Evolutionary conservation across 2,113 vertebrate species (phyloP).

Genomic region (Motacilla alba): DNA sequence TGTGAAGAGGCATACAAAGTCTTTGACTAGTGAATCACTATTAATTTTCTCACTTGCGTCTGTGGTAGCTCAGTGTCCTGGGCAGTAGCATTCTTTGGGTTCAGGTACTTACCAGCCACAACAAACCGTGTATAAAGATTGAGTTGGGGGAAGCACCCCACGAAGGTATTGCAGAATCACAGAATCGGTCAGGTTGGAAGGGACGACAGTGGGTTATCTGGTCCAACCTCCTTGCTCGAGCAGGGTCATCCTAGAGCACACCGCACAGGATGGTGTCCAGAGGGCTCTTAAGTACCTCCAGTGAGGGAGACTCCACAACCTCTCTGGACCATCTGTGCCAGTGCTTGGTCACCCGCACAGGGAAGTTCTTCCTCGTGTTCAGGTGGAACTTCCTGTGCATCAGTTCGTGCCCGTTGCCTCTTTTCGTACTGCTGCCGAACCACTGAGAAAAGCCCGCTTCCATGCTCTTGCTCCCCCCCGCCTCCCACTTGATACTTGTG

Average conservation of each 20-base stretch:
- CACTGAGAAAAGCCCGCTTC: not conserved
- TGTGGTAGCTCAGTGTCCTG: no score
- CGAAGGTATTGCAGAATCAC: not conserved
- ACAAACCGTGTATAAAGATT: rapidly evolving
- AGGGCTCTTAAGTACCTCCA: not conserved
- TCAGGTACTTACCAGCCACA: not conserved
- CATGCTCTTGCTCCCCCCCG: not conserved
- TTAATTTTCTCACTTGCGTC: not conserved
- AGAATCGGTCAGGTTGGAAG: not conserved
- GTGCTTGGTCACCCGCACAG: not conserved
- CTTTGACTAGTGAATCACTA: not conserved
- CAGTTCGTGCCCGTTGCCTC: not conserved
- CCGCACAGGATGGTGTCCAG: not conserved
- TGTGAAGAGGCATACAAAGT: not conserved
- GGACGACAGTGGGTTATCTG: no score
- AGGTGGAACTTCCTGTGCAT: not conserved
- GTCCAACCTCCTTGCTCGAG: not conserved
- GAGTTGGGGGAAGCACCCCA: rapidly evolving
- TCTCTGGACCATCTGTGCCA: not conserved
- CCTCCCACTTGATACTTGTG: rapidly evolving
- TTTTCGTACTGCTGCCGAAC: not conserved
- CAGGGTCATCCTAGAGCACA: not conserved
- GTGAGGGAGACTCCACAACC: not conserved
- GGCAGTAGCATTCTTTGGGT: not conserved
- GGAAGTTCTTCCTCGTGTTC: not conserved